These are phyloP conservation scores for Lepidurus apus DNA, from an alignment of 1,140 invertebrate species.

Conservation along the genomic window DNA sequence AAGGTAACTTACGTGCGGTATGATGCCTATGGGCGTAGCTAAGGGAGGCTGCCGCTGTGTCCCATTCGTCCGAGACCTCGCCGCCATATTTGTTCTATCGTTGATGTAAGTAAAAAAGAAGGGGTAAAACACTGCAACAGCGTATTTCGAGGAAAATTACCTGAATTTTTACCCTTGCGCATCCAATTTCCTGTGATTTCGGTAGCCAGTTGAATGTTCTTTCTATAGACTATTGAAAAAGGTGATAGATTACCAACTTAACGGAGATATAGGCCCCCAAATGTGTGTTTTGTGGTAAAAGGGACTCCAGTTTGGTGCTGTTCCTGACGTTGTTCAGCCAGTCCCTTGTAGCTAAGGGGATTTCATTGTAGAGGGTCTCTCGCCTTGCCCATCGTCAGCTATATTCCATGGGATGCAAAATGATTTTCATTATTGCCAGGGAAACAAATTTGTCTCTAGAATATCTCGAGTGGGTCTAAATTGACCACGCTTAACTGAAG, in stretches of 20 bases:
- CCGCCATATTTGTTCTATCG: constrained; percentile 12
- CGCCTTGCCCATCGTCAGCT: no score
- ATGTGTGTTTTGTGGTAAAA: neutral
- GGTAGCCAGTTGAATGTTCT: neutral
- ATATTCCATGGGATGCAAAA: no score
- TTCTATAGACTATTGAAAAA: neutral
- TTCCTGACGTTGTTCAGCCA: constrained; percentile 6
- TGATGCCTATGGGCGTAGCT: neutral
- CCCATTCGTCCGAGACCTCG: neutral
- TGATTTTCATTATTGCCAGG: no score
- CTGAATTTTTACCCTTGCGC: neutral
- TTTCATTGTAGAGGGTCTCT: neutral
- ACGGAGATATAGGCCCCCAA: neutral
- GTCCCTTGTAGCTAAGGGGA: neutral
- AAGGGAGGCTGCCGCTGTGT: constrained; percentile 1
- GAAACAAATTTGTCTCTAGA: no score
- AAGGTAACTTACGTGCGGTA: neutral
- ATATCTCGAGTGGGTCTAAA: no score
- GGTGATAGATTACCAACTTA: neutral
- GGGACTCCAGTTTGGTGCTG: constrained; percentile 8
- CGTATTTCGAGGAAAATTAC: neutral
- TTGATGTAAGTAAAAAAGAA: constrained; percentile 1
- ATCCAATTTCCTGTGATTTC: neutral
- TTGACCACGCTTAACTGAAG: no score
- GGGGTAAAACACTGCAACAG: neutral